Percentiles rank a stretch among this genome's conserved stretches.
These are phyloP conservation scores for Lemur catta DNA, from an alignment of 2,797 vertebrate species.

Conservation along the genomic window DNA sequence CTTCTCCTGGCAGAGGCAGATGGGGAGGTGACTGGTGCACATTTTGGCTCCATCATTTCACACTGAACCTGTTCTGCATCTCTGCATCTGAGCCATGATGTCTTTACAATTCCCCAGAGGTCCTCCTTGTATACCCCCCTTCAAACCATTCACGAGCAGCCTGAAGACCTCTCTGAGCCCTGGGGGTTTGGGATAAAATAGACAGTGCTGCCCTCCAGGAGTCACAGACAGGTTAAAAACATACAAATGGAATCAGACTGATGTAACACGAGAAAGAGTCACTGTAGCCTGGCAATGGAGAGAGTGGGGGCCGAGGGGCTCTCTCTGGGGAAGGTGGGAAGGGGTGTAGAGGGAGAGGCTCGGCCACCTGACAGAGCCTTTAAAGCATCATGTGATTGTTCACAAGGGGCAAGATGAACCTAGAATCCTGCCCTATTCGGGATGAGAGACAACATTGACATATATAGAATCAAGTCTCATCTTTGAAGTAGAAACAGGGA, in stretches of 20 bases:
- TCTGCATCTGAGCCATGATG: not conserved
- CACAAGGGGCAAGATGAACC: not conserved
- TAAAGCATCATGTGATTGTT: not conserved
- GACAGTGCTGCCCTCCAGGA: not conserved
- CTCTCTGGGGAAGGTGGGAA: too few species aligned
- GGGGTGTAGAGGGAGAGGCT: not conserved
- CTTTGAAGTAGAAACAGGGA: not conserved
- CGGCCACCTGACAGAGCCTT: not conserved
- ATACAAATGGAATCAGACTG: not conserved
- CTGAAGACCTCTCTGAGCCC: not conserved
- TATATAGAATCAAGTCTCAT: accelerated
- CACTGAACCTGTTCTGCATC: not conserved
- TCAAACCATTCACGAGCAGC: not conserved
- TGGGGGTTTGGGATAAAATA: not conserved
- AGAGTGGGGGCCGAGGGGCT: too few species aligned
- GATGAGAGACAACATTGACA: not conserved
- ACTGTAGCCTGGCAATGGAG: too few species aligned
- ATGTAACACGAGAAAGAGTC: not conserved
- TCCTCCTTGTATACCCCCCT: not conserved
- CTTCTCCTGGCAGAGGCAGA: not conserved
- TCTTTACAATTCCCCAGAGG: not conserved
- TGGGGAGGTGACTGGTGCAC: not conserved
- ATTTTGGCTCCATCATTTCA: not conserved
- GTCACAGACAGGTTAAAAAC: not conserved
- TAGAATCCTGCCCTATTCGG: not conserved